Evolutionary conservation across 2,113 vertebrate species (phyloP).

Genomic region (Galbula dea): DNA sequence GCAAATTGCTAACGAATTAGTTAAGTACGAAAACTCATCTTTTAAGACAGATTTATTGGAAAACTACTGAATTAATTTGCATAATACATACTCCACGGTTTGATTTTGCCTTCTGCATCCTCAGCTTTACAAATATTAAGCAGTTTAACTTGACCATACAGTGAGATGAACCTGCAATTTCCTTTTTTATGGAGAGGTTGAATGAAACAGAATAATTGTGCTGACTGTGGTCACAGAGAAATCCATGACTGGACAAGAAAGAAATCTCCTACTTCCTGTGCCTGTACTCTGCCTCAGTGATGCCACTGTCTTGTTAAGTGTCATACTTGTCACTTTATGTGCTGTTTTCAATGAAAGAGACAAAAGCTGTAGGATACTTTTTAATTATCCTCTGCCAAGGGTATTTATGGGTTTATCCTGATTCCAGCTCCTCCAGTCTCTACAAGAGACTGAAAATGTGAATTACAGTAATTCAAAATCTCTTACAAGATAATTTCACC

Average conservation of each 20-base stretch:
- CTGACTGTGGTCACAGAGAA: not conserved
- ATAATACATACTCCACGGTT: not conserved
- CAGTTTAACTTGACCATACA: not conserved
- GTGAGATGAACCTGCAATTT: not conserved
- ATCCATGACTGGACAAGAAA: not conserved
- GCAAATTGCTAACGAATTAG: not conserved
- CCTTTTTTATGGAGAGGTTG: not conserved
- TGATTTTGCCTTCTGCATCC: not conserved
- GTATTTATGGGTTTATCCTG: not conserved
- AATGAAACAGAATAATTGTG: not conserved
- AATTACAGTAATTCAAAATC: not conserved
- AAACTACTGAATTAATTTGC: not conserved
- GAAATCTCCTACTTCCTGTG: not conserved
- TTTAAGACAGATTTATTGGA: not conserved
- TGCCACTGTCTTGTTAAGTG: not conserved
- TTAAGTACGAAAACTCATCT: not conserved
- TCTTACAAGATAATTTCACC: not conserved
- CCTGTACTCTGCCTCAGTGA: not conserved
- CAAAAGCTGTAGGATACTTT: not conserved
- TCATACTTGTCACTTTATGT: not conserved
- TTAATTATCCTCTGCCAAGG: not conserved
- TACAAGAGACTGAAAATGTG: not conserved
- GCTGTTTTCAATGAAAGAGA: not conserved
- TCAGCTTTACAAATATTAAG: conserved; percentile 3
- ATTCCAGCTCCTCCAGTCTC: not conserved